phyloP scores from a whole-genome alignment of 2,888 invertebrate genomes.

The Drosophila bunnanda region DNA sequence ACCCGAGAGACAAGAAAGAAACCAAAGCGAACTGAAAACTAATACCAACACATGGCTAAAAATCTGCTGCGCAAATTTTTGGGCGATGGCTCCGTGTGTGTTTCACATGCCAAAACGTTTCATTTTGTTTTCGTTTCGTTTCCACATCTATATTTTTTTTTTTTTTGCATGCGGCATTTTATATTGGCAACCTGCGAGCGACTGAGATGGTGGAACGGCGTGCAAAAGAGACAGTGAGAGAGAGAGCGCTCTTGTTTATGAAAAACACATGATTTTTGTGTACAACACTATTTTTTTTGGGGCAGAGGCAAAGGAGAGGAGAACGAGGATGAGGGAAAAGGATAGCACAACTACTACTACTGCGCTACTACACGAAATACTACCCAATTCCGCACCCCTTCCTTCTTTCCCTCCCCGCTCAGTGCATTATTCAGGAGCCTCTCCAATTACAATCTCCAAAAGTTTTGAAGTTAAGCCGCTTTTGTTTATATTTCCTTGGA shows the following conservation, averaged over 20 bases:
- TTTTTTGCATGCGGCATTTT: constrained; percentile 64
- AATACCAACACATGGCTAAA: constrained; percentile 54
- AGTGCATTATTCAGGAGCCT: background rate
- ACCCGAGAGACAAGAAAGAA: constrained; percentile 38
- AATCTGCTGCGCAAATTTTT: constrained; percentile 81
- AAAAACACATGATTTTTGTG: constrained; percentile 78
- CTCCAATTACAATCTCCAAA: constrained; percentile 11
- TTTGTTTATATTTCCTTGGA: constrained; percentile 11
- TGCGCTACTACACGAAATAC: constrained; percentile 19
- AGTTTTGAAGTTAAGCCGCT: background rate
- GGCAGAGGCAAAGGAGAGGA: constrained; percentile 22
- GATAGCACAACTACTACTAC: constrained; percentile 18
- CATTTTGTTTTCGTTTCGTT: constrained; percentile 56
- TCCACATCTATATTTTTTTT: constrained; percentile 38
- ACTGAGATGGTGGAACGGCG: constrained; percentile 29
- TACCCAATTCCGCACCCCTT: background rate
- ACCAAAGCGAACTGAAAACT: constrained; percentile 52
- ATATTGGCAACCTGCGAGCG: constrained; percentile 72
- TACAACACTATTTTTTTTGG: constrained; percentile 52
- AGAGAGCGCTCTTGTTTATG: constrained; percentile 63
- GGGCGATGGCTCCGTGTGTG: constrained; percentile 66
- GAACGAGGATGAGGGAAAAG: background rate
- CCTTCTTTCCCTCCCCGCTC: background rate
- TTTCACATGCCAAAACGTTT: constrained; percentile 56
- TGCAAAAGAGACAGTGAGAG: constrained; percentile 5